Percentiles rank a stretch among this genome's conserved stretches.
These are phyloP conservation scores for Oreotrochilus melanogaster DNA, from an alignment of 2,113 vertebrate genomes.

Conservation along the genomic window DNA sequence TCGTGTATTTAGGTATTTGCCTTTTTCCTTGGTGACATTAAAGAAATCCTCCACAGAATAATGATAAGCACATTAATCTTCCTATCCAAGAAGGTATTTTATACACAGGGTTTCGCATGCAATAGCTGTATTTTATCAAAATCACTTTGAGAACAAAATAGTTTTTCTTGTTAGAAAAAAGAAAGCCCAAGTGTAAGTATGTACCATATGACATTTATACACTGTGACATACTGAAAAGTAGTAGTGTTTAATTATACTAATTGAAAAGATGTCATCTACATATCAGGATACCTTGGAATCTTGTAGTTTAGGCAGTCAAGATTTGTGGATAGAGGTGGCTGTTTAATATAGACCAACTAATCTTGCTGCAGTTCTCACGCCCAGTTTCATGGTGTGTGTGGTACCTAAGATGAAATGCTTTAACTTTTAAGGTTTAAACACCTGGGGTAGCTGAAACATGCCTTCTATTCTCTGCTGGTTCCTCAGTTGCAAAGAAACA, in stretches of 20 bases:
- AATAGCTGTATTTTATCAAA: neutral
- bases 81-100: neutral
- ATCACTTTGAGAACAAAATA: neutral
- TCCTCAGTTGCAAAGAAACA: neutral
- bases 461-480: neutral
- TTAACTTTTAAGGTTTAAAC: neutral
- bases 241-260: neutral
- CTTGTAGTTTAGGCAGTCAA: neutral
- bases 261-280: neutral
- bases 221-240: neutral
- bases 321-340: neutral
- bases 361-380: neutral
- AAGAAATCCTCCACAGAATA: neutral
- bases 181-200: neutral
- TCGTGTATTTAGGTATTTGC: neutral
- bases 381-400: neutral
- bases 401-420: neutral
- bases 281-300: neutral
- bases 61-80: slow-evolving; percentile 30
- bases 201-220: neutral
- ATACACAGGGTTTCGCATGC: neutral
- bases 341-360: neutral
- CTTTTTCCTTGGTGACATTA: neutral
- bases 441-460: neutral
- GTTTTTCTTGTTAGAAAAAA: neutral